A percentile compares a stretch with the other conserved stretches of the same genome.
phyloP scores from a whole-genome alignment of 2,113 vertebrate species.

The Rallus limicola region DNA sequence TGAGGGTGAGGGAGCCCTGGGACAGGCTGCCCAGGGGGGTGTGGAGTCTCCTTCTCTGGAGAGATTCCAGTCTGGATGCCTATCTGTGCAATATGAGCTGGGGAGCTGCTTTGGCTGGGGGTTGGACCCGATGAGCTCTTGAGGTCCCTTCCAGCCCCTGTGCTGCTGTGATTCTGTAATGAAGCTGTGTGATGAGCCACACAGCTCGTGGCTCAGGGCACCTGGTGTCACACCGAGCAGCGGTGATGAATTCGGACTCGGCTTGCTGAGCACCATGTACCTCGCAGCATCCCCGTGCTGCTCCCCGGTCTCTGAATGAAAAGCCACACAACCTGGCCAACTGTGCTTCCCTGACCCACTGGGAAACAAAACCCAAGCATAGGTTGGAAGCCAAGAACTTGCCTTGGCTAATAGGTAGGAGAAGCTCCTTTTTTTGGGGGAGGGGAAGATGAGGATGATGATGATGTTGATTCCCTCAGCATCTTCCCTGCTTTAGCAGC shows the following conservation, averaged over 20 bases:
- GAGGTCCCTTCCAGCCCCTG: too few species aligned
- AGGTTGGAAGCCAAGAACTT: not conserved
- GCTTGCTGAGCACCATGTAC: not conserved
- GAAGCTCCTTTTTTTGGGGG: not conserved
- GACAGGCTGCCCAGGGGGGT: too few species aligned
- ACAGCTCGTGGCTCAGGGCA: not conserved
- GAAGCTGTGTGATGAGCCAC: accelerated
- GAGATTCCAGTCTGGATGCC: too few species aligned
- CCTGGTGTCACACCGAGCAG: not conserved
- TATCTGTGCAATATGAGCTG: too few species aligned
- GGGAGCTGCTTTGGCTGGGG: too few species aligned
- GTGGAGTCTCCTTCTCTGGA: too few species aligned
- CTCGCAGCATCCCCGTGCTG: accelerated
- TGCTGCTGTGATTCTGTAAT: too few species aligned
- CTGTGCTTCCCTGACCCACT: not conserved
- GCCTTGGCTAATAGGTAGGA: not conserved
- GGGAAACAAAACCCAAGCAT: not conserved
- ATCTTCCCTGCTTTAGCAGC: not conserved
- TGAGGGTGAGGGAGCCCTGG: too few species aligned
- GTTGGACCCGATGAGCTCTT: too few species aligned
- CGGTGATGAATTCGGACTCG: not conserved
- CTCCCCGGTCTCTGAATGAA: not conserved
- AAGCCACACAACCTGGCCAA: not conserved
- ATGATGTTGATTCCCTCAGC: not conserved
- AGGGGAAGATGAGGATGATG: too few species aligned